Evolutionary conservation across 2,797 vertebrate genomes (phyloP).

Genomic region (Sebastes steindachneri): DNA sequence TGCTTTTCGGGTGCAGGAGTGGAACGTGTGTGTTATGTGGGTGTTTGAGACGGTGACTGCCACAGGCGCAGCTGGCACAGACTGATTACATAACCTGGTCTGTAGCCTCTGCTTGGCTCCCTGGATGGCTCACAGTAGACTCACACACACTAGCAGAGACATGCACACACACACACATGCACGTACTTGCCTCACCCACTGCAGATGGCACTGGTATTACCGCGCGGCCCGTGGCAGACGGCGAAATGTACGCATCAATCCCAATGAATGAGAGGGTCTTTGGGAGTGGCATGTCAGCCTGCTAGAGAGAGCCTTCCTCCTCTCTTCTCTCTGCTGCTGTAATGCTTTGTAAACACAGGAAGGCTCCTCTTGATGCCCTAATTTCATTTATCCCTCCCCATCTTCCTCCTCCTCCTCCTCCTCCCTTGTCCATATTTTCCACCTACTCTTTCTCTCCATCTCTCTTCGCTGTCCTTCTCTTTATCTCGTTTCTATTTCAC

Average conservation of each 20-base stretch:
- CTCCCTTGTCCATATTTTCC: slow-evolving; percentile 47
- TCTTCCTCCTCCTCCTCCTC: slow-evolving; percentile 25
- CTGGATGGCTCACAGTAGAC: slow-evolving; percentile 69
- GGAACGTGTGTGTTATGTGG: slow-evolving; percentile 23
- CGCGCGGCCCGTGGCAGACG: slow-evolving; percentile 3
- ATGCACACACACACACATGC: slow-evolving; percentile 26
- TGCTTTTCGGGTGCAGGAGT: neutral
- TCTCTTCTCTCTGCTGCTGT: slow-evolving; percentile 17
- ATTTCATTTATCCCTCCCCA: slow-evolving; percentile 48
- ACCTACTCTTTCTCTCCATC: slow-evolving; percentile 33
- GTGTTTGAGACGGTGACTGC: slow-evolving; percentile 65
- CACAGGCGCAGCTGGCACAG: slow-evolving; percentile 78
- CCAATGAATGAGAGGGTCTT: slow-evolving; percentile 35
- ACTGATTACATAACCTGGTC: slow-evolving; percentile 81
- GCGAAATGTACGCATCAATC: slow-evolving; percentile 24
- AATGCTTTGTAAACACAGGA: slow-evolving; percentile 59
- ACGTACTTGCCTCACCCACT: slow-evolving; percentile 43
- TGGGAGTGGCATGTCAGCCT: slow-evolving; percentile 4
- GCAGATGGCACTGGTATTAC: slow-evolving; percentile 55
- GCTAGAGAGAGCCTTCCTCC: neutral
- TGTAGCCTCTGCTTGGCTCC: slow-evolving; percentile 68
- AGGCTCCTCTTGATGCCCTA: slow-evolving; percentile 48
- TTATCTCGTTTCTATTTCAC: neutral
- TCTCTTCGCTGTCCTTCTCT: slow-evolving; percentile 19
- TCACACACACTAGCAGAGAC: slow-evolving; percentile 40